Evolutionary conservation across 2,113 vertebrate species (phyloP), one percentile per base, ranked within the genome.

Genomic region (Halcyon senegalensis): DNA sequence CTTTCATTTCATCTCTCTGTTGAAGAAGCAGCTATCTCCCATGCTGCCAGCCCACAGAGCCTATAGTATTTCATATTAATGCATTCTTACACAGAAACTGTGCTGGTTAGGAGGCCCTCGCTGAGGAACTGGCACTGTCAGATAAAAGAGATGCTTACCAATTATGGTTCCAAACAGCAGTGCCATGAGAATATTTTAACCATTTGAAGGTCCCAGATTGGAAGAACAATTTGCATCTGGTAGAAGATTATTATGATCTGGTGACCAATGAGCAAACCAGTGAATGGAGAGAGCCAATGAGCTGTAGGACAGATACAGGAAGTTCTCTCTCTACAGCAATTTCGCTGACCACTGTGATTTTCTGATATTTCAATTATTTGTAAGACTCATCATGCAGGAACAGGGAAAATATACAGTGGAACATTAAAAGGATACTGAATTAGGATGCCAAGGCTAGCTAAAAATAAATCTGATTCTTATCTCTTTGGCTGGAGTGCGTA

Each of bases 121-220:
- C 73, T 80, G 46, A 91, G 80, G 59, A 73, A 81, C 9, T 11
- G 84, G 27, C 70, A 48, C 77, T 94, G 81, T 81, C 80, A 95
- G 74, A 91, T 91, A 39, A 96, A 93, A 93, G 77, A 33, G 84
- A 55, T 93, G 33, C 82, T 96, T 89, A 55, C 48, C n/a, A 89
- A 81, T 55, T 87, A 75, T 0, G 8, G 60, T 89, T 95, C 94
- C 73, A 87, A 91, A 76, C 69, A 78, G 81, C 81, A 60, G 43
- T 68, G 69, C 66, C 81, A 51, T 39, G 43, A 93, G 92, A 87
- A 79, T 87, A 87, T 44, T 82, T 91, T 94, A 68, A 91, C 91
- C 84, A 68, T 39, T 48, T 94, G 66, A 78, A 94, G 58, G 87
- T 76, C 66, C 62, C 78, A 64, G 39, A 60, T 0, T 78, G 70